Conservation (phyloP, 2,888 invertebrate genomes). For the Dynastes grantii region DNA sequence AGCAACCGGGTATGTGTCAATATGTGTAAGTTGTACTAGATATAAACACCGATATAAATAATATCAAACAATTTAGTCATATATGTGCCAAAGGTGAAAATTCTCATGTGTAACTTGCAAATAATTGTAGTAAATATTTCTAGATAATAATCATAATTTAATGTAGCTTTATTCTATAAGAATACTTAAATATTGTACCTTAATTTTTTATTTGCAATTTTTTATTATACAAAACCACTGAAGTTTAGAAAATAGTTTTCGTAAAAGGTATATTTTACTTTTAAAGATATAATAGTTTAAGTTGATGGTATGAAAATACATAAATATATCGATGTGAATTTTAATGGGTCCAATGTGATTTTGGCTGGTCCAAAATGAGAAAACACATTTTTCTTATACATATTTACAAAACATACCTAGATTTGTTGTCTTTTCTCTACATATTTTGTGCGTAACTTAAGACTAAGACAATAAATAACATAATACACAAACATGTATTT, state of each 20-base stretch:
- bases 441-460: conserved; percentile 5
- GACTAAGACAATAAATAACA: conserved; percentile 32
- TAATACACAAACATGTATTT: background rate
- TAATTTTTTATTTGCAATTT: background rate
- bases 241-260: too few relatives aligned
- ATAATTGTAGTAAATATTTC: conserved; percentile 12
- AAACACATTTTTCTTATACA: conserved; percentile 19
- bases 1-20: background rate
- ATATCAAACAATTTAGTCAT: conserved; percentile 15
- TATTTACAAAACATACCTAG: background rate
- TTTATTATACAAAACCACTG: background rate
- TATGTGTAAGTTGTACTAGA: conserved; percentile 3
- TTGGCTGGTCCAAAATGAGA: conserved; percentile 58
- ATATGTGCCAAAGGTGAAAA: conserved; percentile 39
- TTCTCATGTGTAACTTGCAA: conserved; percentile 12
- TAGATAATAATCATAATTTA: background rate
- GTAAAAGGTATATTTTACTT: too few relatives aligned
- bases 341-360: conserved; percentile 54
- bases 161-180: background rate
- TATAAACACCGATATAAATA: background rate
- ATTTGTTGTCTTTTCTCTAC: background rate
- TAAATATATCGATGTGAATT: conserved; percentile 25
- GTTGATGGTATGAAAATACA: background rate
- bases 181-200: conserved; percentile 23
- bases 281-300: too few relatives aligned